Percentiles rank a stretch among this genome's conserved stretches.
Evolutionary conservation across 2,113 vertebrate genomes (phyloP).

Genomic region (Eulacestoma nigropectus): DNA sequence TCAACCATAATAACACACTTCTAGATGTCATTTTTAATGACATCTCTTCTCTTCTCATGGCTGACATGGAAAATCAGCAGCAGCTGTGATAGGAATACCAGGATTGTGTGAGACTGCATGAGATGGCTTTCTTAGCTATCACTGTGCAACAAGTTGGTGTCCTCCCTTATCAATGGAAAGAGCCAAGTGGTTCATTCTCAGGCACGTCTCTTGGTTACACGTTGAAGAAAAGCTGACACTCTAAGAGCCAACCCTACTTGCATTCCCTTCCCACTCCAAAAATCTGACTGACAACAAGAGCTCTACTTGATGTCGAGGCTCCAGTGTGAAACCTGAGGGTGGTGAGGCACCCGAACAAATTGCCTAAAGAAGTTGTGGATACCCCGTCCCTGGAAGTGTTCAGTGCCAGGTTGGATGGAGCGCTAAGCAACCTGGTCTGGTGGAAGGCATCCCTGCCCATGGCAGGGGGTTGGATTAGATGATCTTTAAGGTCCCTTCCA

Average conservation of each 20-base stretch:
- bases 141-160: neutral
- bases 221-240: neutral
- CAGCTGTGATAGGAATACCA: neutral
- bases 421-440: neutral
- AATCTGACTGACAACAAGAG: neutral
- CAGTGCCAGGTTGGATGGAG: neutral
- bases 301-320: neutral
- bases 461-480: neutral
- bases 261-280: neutral
- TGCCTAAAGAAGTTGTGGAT: neutral
- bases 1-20: neutral
- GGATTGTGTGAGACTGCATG: neutral
- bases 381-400: fast-evolving
- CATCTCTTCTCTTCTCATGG: neutral
- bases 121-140: neutral
- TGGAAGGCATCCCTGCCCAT: neutral
- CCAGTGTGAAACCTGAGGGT: neutral
- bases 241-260: neutral
- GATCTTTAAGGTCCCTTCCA: neutral
- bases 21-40: neutral
- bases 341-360: neutral
- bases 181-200: neutral
- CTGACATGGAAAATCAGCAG: neutral
- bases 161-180: neutral
- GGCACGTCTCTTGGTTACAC: neutral